Percentiles rank a stretch among this genome's conserved stretches.
Conservation (phyloP, 1,140 invertebrate genomes). For the Zaprionus ghesquierei region DNA sequence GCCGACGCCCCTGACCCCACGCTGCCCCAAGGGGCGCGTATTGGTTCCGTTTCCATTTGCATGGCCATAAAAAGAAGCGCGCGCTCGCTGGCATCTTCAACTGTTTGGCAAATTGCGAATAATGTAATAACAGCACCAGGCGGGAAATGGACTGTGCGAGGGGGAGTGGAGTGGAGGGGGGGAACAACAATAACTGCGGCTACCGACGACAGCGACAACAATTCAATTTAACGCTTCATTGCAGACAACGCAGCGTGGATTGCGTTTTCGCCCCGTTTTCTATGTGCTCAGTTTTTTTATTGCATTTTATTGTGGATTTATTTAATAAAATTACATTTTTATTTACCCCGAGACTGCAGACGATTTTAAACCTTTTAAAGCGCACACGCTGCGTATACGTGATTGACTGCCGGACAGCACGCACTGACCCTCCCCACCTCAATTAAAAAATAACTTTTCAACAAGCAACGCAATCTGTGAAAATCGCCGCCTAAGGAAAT, state of each 20-base stretch:
- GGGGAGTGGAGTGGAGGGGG: background rate
- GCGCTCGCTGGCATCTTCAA: conserved; percentile 24
- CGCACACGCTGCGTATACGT: conserved; percentile 20
- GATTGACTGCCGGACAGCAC: conserved; percentile 14
- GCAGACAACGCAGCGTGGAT: conserved; percentile 27
- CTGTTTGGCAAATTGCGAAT: conserved; percentile 67
- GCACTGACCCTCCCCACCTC: background rate
- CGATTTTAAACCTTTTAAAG: background rate
- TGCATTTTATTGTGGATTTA: conserved; percentile 43
- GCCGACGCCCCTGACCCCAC: background rate
- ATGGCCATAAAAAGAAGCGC: conserved; percentile 46
- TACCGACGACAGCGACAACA: conserved; percentile 60
- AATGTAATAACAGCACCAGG: conserved; percentile 62
- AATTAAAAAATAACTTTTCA: conserved; percentile 28
- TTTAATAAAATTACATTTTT: conserved; percentile 12
- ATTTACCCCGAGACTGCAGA: background rate
- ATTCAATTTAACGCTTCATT: conserved; percentile 78
- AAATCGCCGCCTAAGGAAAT: conserved; percentile 27
- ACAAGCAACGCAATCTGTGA: background rate
- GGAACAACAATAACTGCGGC: conserved; percentile 47
- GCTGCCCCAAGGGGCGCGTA: background rate
- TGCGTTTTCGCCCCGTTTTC: conserved; percentile 23
- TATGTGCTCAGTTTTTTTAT: conserved; percentile 40
- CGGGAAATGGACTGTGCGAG: conserved; percentile 29
- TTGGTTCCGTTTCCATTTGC: conserved; percentile 29